Percentiles rank a stretch among this genome's conserved stretches.
Conservation (phyloP, 30 jellyfish, hydroid and myxozoan genomes). For the Chironex yamaguchii region DNA sequence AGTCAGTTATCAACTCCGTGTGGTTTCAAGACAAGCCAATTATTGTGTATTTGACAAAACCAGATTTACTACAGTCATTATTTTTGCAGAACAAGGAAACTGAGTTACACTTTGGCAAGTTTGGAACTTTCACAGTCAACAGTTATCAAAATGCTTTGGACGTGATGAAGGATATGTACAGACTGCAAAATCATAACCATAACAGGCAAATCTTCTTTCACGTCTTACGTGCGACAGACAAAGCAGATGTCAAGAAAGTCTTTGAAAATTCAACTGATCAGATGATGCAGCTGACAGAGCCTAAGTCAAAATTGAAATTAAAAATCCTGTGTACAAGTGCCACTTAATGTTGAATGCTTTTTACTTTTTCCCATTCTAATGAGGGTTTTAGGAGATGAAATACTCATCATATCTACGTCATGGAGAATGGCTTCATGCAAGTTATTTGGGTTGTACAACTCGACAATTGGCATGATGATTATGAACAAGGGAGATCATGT, state of each 20-base stretch:
- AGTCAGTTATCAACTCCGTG: constrained; percentile 53
- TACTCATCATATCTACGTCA: no score
- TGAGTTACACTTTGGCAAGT: constrained; percentile 32
- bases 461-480: no score
- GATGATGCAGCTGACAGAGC: not conserved
- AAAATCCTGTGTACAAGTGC: no score
- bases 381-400: no score
- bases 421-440: no score
- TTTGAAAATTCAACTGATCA: not conserved
- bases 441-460: no score
- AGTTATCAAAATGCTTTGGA: constrained; percentile 32
- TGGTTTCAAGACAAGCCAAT: constrained; percentile 57
- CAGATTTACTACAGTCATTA: constrained; percentile 56
- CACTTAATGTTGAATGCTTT: no score
- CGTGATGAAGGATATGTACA: constrained; percentile 18
- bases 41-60: constrained; percentile 52
- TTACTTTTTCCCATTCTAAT: no score
- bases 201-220: constrained; percentile 25
- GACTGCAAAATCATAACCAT: constrained; percentile 6
- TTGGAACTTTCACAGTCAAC: constrained; percentile 9
- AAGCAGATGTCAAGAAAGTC: constrained; percentile 34
- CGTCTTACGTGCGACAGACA: constrained; percentile 63
- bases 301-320: not conserved
- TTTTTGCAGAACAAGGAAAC: constrained; percentile 13
- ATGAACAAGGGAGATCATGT: not conserved